Percentiles rank a stretch among this genome's conserved stretches.
Evolutionary conservation across 2,888 invertebrate species (phyloP).

Genomic region (Globia sparganii): DNA sequence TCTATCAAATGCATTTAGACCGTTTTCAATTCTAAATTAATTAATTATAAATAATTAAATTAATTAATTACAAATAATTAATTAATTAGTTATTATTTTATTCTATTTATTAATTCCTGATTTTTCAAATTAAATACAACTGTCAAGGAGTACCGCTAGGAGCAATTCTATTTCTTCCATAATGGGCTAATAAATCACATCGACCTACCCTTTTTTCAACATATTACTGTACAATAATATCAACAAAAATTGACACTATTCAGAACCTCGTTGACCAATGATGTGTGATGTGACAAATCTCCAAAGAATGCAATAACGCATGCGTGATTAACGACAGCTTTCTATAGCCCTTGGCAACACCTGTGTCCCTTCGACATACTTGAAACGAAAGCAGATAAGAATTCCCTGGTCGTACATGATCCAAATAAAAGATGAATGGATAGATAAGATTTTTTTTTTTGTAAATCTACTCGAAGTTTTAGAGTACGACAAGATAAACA

Average conservation of each 20-base stretch:
- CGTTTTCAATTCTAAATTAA: background rate
- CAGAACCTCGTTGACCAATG: conserved; percentile 38
- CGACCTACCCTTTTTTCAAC: conserved; percentile 13
- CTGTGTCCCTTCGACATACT: conserved; percentile 38
- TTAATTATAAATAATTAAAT: too few relatives aligned
- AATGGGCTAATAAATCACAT: conserved; percentile 15
- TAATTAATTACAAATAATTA: too few relatives aligned
- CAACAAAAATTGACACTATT: conserved; percentile 25
- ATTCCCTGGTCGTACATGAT: conserved; percentile 1
- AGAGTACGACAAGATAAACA: background rate
- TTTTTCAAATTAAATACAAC: background rate
- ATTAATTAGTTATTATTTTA: too few relatives aligned
- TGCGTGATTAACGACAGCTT: conserved; percentile 51
- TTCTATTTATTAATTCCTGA: background rate
- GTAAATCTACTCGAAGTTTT: background rate
- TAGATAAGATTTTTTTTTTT: background rate
- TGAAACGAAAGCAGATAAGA: conserved; percentile 34
- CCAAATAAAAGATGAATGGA: background rate
- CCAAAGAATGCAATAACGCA: conserved; percentile 56
- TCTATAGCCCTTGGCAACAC: conserved; percentile 39
- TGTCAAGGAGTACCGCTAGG: background rate
- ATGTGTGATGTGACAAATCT: conserved; percentile 45
- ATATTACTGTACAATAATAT: conserved; percentile 8
- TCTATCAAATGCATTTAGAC: background rate
- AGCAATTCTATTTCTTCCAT: background rate